Conservation (phyloP, 2,797 vertebrate genomes). For the Leucoraja ocellata region DNA sequence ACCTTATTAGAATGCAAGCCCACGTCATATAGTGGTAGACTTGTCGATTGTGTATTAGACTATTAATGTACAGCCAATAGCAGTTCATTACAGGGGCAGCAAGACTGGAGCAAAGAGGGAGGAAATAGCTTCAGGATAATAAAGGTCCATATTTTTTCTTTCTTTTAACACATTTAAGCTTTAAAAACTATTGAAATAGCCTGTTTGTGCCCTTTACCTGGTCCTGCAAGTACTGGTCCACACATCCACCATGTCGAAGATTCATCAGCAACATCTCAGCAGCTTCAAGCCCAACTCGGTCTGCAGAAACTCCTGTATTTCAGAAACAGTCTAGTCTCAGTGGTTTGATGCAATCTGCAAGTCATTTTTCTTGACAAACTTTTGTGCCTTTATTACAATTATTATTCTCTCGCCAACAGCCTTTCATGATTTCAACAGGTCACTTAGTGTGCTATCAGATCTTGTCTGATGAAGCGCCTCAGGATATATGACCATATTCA, state of each 20-base stretch:
- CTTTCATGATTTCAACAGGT: neutral
- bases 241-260: slow-evolving; percentile 83
- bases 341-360: neutral
- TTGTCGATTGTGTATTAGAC: neutral
- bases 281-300: slow-evolving; percentile 86
- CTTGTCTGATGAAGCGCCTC: neutral
- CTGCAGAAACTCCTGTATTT: slow-evolving; percentile 73
- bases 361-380: neutral
- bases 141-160: neutral
- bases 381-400: neutral
- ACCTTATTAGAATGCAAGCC: slow-evolving; percentile 22
- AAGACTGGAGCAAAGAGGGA: neutral
- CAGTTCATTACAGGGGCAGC: neutral
- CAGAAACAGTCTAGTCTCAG: neutral
- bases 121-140: neutral
- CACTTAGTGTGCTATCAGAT: neutral
- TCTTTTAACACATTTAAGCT: neutral
- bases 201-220: slow-evolving; percentile 64
- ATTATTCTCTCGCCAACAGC: neutral
- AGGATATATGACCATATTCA: neutral
- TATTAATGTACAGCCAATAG: neutral
- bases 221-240: slow-evolving; percentile 93
- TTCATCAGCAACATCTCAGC: slow-evolving; percentile 87
- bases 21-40: too few relatives aligned
- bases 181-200: neutral